A percentile compares a stretch with the other conserved stretches of the same genome.
Evolutionary conservation across 2,113 vertebrate genomes (phyloP).

Genomic region (Catharus fuscescens): DNA sequence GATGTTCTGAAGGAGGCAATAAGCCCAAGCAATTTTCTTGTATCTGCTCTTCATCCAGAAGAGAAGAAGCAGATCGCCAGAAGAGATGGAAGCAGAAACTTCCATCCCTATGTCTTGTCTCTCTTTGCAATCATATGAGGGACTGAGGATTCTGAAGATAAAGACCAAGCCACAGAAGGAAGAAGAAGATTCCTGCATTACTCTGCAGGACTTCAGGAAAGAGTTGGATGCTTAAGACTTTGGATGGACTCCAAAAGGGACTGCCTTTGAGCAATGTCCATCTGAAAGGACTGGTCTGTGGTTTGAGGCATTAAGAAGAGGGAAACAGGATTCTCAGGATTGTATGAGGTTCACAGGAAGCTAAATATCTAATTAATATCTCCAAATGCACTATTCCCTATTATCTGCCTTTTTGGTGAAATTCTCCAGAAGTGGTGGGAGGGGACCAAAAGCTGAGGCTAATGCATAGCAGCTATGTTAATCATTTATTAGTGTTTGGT

Average conservation of each 20-base stretch:
- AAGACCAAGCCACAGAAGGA: neutral
- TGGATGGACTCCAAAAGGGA: neutral
- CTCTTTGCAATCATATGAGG: neutral
- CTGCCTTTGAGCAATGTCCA: neutral
- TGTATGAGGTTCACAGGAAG: neutral
- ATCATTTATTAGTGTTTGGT: slow-evolving; percentile 45
- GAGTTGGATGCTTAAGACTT: neutral
- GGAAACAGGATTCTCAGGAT: neutral
- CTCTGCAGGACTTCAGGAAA: neutral
- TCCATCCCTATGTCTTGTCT: neutral
- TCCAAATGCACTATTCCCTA: neutral
- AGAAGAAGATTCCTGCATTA: neutral
- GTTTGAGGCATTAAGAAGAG: neutral
- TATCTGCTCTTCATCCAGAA: neutral
- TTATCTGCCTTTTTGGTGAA: neutral
- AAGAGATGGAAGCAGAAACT: neutral
- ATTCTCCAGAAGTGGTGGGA: neutral
- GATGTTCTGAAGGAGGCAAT: neutral
- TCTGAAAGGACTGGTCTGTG: neutral
- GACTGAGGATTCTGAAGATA: neutral
- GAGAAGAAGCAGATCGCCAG: no score
- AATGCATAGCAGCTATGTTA: slow-evolving; percentile 19
- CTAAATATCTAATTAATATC: neutral
- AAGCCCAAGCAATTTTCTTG: neutral
- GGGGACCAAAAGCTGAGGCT: neutral